Evolutionary conservation across 2,113 vertebrate species (phyloP), one percentile per base, ranked within the genome.

Genomic region (Stercorarius parasiticus): DNA sequence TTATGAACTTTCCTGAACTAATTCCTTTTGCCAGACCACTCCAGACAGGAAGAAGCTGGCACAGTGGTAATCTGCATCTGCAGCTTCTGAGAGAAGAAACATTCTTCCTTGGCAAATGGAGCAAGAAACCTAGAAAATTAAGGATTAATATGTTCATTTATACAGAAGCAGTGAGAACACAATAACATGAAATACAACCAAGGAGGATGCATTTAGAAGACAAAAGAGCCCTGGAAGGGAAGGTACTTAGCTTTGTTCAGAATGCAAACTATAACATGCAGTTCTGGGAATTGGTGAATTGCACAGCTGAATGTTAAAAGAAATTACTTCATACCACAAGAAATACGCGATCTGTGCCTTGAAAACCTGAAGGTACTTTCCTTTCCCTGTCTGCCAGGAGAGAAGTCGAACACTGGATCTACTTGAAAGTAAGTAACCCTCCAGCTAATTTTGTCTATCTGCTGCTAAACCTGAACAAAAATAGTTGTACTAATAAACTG

Each of bases 81-180:
- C 84, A 93, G 91, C 55, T 95, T 95, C 86, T 77, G 71, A 87
- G 82, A 89, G 81, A 82, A 94, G 52, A 94, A 95, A 93, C 94
- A 91, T 67, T 43, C 77, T 93, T 90, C 79, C 56, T 91, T 89
- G 77, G 81, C 94, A 96, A 94, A 85, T 58, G 91, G 79, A 95
- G 95, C 90, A 92, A 82, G 78, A 94, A 93, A 82, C 61, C 50
- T 53, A 95, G 94, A 88, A 96, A 97, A 96, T 96, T 88, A 95
- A 93, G 83, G 94, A 97, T 96, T 97, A 97, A 97, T 97, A 94
- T 83, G 95, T 94, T 97, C 94, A 96, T 96, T 97, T 97, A 81
- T 92, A 95, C 64, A 88, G 92, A 90, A 92, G 85, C 93, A 94
- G 64, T 78, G 67, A 96, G 52, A 93, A 87, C 82, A 95, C 83